These are phyloP conservation scores for Eurystomus gularis DNA, from an alignment of 2,113 vertebrate species.

Conservation along the genomic window DNA sequence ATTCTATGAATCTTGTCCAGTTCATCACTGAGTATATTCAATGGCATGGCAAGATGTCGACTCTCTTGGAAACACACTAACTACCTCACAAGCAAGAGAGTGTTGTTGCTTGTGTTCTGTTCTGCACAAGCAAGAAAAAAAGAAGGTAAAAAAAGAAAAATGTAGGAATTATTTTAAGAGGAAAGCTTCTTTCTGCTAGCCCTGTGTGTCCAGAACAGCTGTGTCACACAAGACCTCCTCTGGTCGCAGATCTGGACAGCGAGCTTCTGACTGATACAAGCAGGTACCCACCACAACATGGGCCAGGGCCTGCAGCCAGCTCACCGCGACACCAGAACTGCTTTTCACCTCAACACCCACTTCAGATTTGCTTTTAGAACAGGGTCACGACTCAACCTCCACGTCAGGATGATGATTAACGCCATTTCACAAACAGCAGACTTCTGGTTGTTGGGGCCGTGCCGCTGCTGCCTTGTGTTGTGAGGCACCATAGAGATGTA, in stretches of 20 bases:
- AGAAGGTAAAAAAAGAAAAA: background rate
- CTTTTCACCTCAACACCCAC: background rate
- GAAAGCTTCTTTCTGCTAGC: background rate
- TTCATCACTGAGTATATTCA: background rate
- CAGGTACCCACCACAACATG: background rate
- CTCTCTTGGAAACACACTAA: accelerated
- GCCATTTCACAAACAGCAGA: accelerated
- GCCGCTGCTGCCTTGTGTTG: background rate
- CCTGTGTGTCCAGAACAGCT: background rate
- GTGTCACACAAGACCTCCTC: background rate
- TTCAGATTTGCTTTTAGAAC: background rate
- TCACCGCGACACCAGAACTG: accelerated
- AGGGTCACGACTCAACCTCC: background rate
- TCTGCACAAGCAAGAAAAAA: background rate
- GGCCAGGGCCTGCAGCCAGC: background rate
- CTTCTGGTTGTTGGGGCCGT: background rate
- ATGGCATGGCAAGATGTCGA: accelerated
- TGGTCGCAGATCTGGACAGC: accelerated
- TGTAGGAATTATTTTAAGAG: accelerated
- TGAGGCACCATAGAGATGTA: background rate
- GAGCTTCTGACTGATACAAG: background rate
- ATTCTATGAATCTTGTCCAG: too few relatives aligned
- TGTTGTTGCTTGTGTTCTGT: background rate
- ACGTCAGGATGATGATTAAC: accelerated
- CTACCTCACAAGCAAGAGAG: background rate